These are phyloP conservation scores for Autographa pulchrina DNA, from an alignment of 2,888 invertebrate species.

Conservation along the genomic window DNA sequence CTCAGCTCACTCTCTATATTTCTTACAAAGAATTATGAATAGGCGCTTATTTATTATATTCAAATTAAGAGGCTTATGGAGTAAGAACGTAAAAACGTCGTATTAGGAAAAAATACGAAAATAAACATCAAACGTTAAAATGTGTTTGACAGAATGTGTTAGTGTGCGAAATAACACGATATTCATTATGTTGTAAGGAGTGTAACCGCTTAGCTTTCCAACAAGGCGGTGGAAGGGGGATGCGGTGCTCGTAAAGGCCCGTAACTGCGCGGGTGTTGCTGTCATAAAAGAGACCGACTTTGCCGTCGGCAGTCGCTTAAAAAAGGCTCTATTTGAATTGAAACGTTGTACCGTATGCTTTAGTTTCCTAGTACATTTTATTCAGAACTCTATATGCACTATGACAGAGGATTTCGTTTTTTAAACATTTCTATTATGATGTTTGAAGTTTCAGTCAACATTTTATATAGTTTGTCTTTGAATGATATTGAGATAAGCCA, in stretches of 20 bases:
- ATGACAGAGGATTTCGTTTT: not conserved
- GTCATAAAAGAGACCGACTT: slow-evolving; percentile 78
- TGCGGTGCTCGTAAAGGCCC: slow-evolving; percentile 80
- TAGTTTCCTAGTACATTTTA: slow-evolving; percentile 65
- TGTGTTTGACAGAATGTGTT: slow-evolving; percentile 29
- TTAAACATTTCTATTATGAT: slow-evolving; percentile 28
- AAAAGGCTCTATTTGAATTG: slow-evolving; percentile 74
- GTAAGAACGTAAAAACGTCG: slow-evolving; percentile 13
- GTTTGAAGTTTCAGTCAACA: slow-evolving; percentile 17
- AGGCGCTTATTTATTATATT: slow-evolving; percentile 53
- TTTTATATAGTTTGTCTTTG: not conserved
- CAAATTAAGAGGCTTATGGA: slow-evolving; percentile 44
- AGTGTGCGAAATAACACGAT: slow-evolving; percentile 53
- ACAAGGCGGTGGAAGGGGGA: slow-evolving; percentile 77
- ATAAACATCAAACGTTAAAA: slow-evolving; percentile 9
- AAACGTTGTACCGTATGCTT: slow-evolving; percentile 65
- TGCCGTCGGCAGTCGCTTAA: slow-evolving; percentile 63
- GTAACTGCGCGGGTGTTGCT: slow-evolving; percentile 77
- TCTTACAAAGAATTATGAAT: slow-evolving; percentile 39
- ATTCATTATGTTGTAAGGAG: slow-evolving; percentile 67
- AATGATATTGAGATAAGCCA: not conserved
- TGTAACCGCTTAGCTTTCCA: slow-evolving; percentile 76
- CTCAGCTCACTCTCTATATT: slow-evolving; percentile 35
- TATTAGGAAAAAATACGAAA: not conserved
- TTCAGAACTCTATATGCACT: slow-evolving; percentile 55